These are phyloP conservation scores for Desmodus rotundus DNA, from an alignment of 2,113 vertebrate species.

Conservation along the genomic window DNA sequence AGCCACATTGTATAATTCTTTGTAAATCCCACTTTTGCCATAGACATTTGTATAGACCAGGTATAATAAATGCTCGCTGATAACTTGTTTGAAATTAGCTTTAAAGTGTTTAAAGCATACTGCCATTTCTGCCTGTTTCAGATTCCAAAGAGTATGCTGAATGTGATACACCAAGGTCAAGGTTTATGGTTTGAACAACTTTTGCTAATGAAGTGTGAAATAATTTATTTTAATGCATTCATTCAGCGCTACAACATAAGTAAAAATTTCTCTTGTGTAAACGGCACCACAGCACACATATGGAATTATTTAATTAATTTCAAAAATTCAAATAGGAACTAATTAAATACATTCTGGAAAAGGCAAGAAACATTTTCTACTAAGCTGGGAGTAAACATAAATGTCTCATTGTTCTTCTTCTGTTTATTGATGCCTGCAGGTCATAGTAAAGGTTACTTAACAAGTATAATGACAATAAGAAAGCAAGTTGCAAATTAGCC, in stretches of 20 bases:
- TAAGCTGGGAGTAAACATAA: background rate
- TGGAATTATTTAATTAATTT: background rate
- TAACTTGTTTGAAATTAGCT: background rate
- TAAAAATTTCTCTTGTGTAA: background rate
- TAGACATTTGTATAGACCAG: background rate
- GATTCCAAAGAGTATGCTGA: background rate
- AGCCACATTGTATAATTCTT: background rate
- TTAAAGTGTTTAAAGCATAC: background rate
- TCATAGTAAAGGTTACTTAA: constrained; percentile 75
- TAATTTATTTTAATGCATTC: background rate
- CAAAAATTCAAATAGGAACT: background rate
- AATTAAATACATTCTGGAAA: background rate
- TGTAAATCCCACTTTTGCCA: background rate
- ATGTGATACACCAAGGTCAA: background rate
- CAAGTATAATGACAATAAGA: constrained; percentile 54
- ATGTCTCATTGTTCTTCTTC: constrained; percentile 66
- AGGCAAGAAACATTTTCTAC: background rate
- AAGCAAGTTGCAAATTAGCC: constrained; percentile 68
- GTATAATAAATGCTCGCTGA: background rate
- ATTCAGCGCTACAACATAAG: background rate
- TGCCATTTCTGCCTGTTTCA: background rate
- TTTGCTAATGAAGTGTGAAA: background rate
- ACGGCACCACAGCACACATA: background rate
- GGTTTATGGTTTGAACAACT: background rate
- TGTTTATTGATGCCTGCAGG: constrained; percentile 58